These are phyloP conservation scores for Platichthys flesus DNA, from an alignment of 2,113 vertebrate species.

Conservation along the genomic window DNA sequence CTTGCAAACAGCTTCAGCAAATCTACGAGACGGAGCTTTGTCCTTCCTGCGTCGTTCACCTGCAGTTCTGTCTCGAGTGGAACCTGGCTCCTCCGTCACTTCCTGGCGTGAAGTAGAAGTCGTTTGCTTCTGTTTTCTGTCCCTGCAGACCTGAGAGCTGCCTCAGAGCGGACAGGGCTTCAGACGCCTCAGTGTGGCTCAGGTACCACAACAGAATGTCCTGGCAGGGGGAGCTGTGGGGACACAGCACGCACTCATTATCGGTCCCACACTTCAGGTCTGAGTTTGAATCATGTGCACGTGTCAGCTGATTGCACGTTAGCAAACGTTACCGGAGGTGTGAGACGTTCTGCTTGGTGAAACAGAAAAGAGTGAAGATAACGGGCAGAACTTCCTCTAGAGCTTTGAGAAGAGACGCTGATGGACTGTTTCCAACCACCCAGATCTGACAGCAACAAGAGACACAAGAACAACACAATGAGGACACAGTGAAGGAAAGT, in stretches of 20 bases:
- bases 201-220: slow-evolving; percentile 93
- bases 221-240: slow-evolving; percentile 87
- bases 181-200: slow-evolving; percentile 76
- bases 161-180: slow-evolving; percentile 78
- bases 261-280: not conserved
- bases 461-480: not conserved
- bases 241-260: not conserved
- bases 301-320: no score
- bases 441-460: slow-evolving; percentile 83
- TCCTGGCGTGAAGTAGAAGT: slow-evolving; percentile 83
- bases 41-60: slow-evolving; percentile 73
- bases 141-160: slow-evolving; percentile 76
- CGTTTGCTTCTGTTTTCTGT: slow-evolving; percentile 48
- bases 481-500: not conserved
- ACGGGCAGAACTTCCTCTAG: slow-evolving; percentile 84
- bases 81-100: slow-evolving; percentile 85
- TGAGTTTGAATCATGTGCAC: no score
- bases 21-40: not conserved
- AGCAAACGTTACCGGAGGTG: slow-evolving; percentile 87
- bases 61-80: slow-evolving; percentile 67
- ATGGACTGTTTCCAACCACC: slow-evolving; percentile 88
- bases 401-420: slow-evolving; percentile 79
- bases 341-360: slow-evolving; percentile 90
- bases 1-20: not conserved
- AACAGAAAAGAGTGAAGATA: slow-evolving; percentile 91